phyloP scores from a whole-genome alignment of 2,797 vertebrate species.

The Intellagama lesueurii region DNA sequence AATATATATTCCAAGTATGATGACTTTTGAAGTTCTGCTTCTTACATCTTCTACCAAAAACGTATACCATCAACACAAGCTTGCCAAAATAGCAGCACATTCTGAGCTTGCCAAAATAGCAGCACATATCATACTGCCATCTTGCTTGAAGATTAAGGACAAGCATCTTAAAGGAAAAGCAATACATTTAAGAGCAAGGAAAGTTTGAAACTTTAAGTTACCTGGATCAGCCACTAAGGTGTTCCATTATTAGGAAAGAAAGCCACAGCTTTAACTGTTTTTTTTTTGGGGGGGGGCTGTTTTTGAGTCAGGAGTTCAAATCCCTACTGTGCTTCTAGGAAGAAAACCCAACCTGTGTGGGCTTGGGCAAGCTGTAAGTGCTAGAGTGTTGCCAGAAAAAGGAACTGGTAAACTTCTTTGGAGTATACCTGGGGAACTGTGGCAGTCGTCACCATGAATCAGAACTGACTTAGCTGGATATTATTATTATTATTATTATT shows the following conservation, averaged over 20 bases:
- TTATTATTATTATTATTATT: too few species aligned
- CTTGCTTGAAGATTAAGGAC: neutral
- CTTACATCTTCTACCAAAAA: neutral
- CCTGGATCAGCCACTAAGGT: neutral
- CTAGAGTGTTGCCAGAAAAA: too few species aligned
- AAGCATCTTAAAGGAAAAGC: neutral
- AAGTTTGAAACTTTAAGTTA: neutral
- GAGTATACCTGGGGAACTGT: too few species aligned
- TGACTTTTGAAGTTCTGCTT: neutral
- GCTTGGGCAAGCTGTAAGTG: neutral
- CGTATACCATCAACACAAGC: neutral
- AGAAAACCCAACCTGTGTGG: too few species aligned
- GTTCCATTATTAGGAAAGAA: too few species aligned
- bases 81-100: neutral
- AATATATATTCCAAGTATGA: neutral
- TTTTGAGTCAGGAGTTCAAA: neutral
- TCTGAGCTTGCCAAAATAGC: neutral
- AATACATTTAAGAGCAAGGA: too few species aligned
- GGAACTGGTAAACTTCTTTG: too few species aligned
- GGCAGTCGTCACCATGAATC: too few species aligned
- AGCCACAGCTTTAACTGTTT: too few species aligned
- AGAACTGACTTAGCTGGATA: too few species aligned
- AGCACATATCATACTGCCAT: neutral
- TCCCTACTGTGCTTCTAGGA: too few species aligned
- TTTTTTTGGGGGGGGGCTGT: too few species aligned